Conservation (phyloP, 2,888 invertebrate genomes). For the Micoletzkya japonica region DNA sequence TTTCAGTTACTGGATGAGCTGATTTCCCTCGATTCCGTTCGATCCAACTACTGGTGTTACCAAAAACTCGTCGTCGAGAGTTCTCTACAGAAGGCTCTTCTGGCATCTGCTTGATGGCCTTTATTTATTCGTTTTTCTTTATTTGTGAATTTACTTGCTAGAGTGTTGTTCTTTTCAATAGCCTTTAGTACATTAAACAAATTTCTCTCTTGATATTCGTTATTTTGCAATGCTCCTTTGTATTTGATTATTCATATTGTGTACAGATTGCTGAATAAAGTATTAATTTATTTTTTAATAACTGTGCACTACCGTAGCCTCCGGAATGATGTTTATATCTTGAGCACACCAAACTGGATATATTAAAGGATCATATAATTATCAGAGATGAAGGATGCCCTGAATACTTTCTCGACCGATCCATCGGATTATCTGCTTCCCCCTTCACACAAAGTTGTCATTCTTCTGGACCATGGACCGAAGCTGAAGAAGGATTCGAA, state of each 20-base stretch:
- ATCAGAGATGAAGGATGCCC: too few species aligned
- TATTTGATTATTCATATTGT: too few species aligned
- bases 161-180: too few species aligned
- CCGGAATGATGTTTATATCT: too few species aligned
- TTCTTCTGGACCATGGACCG: constrained; percentile 27
- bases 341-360: too few species aligned
- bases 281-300: too few species aligned
- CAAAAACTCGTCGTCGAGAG: constrained; percentile 37
- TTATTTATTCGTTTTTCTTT: not conserved
- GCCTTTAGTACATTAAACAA: too few species aligned
- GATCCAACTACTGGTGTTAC: constrained; percentile 56
- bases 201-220: too few species aligned
- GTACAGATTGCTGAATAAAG: too few species aligned
- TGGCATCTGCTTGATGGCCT: not conserved
- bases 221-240: too few species aligned
- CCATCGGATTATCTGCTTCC: constrained; percentile 24
- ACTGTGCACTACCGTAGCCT: too few species aligned
- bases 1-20: constrained; percentile 50
- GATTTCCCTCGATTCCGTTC: constrained; percentile 50
- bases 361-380: too few species aligned
- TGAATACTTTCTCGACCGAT: constrained; percentile 11
- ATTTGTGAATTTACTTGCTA: not conserved
- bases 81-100: constrained; percentile 28
- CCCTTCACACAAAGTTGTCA: constrained; percentile 25
- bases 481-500: not conserved